Base-by-base conservation (phyloP, 2,888 invertebrate genomes). In the Chrysopilus asiliformis region DNA sequence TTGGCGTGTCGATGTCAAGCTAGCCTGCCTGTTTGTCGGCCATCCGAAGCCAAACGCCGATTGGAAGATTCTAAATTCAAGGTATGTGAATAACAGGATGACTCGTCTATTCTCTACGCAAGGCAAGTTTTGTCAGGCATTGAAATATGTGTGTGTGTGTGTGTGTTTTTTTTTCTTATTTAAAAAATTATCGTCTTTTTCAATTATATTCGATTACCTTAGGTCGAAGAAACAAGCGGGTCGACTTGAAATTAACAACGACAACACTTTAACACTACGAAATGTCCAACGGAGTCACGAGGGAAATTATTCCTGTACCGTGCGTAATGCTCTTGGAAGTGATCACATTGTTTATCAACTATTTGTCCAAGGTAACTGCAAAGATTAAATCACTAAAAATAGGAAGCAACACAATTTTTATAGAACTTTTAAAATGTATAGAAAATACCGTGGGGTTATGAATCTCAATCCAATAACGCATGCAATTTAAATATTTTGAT, bases 301-400 rank as follows among this genome's bases (percentile, higher is more conserved):
- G 45, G 71, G 71, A 9, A 71, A 70, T 48, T 72, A 70, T 48
- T 67, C 70, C 3, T 72, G 71, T 46, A 60, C 64, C 29, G 68
- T 66, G 3, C 57, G 65, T 32, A 71, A 70, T 47, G 55, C 64
- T 1, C 53, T 66, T 16, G 68, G 69, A 2, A 62, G 64, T 2
- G 71, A 71, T 53, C 64, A 66, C 30, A 70, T 71, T 36, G 60
- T 62, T 15, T 70, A 70, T 48, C 63, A 65, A 33, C 49, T 71
- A 6, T 63, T 62, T 46, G 67, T 71, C 13, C 70, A 70, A 64
- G 70, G 70, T 70, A 55, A 45, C 30, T 15, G 15, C n/a, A n/a
- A n/a, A n/a, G n/a, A n/a, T n/a, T n/a, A n/a, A n/a, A n/a, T n/a
- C n/a, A n/a, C n/a, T n/a, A n/a, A n/a, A n/a, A n/a, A n/a, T n/a